Conservation (phyloP, 1,140 invertebrate genomes). For the Drosophila tani region DNA sequence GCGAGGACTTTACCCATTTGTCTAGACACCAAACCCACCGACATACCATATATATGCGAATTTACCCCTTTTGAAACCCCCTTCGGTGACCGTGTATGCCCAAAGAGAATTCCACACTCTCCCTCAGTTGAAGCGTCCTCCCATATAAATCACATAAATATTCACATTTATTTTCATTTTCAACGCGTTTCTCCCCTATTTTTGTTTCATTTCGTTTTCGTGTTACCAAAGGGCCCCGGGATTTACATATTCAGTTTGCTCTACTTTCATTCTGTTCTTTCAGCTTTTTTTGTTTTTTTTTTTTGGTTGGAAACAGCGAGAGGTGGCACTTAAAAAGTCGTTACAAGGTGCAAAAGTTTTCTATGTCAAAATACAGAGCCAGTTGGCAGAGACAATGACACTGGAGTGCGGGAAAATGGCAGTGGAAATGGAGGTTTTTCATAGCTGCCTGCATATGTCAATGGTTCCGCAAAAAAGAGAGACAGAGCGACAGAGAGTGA, state of each 20-base stretch:
- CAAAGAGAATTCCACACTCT: conserved; percentile 3
- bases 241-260: conserved; percentile 71
- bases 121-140: conserved; percentile 41
- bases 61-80: conserved; percentile 5
- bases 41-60: conserved; percentile 19
- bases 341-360: conserved; percentile 74
- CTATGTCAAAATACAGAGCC: conserved; percentile 47
- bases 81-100: not conserved
- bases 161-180: conserved; percentile 71
- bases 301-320: conserved; percentile 3
- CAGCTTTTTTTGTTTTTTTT: not conserved
- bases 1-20: conserved; percentile 10
- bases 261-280: conserved; percentile 36
- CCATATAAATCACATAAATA: conserved; percentile 73
- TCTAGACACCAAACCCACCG: conserved; percentile 32
- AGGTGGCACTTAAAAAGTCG: conserved; percentile 71
- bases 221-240: conserved; percentile 22
- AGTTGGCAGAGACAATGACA: conserved; percentile 47
- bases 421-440: conserved; percentile 22
- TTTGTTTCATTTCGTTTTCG: conserved; percentile 58
- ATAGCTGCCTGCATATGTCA: conserved; percentile 42
- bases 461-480: conserved; percentile 15
- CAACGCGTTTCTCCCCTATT: conserved; percentile 56
- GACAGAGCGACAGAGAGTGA: too few relatives aligned
- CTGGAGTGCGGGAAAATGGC: conserved; percentile 33